Base-by-base conservation (phyloP, 1,140 invertebrate genomes). In the Trichonephila clavipes region DNA sequence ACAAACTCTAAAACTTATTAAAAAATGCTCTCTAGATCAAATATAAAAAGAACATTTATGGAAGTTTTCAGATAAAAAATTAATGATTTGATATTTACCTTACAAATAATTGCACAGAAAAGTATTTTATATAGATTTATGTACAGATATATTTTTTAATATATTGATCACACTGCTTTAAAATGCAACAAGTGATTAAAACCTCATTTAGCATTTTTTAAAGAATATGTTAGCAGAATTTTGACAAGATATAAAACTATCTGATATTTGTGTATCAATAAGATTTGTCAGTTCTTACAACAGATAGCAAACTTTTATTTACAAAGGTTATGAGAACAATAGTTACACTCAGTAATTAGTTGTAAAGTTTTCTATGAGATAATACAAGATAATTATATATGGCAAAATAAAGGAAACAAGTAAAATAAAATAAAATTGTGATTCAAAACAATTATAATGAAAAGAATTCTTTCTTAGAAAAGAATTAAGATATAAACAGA, bases 201-300 rank as follows among this genome's bases (percentile, higher is more conserved):
- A 34, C 34, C 72, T 77, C 72, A 77, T 77, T 77, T 77, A 77
- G 72, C 72, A 77, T 18, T 77, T 69, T 77, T 77, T 34, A 18
- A 18, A 40, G 5, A 28, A 18, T 12, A 77, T 18, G 6, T 34
- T 77, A 34, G 18, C 24, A 77, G 28, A 77, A 77, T 77, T 77
- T 77, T 40, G 28, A 40, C 14, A 40, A 51, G 51, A 51, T 77
- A 77, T 10, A 77, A 77, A 77, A 77, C 28, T 77, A 77, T 77
- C 16, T 40, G 72, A 77, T 77, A 77, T 77, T 77, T 77, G 72
- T 77, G 28, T 77, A 77, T 77, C 72, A 77, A 77, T 28, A 77
- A 77, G 72, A 77, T 24, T 5, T 3, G 18, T 77, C 34, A 34
- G 19, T 34, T 18, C 24, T 77, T 34, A 40, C 51, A 51, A 51